Evolutionary conservation across 2,888 invertebrate species (phyloP).

Genomic region (Sepioteuthis lessoniana): DNA sequence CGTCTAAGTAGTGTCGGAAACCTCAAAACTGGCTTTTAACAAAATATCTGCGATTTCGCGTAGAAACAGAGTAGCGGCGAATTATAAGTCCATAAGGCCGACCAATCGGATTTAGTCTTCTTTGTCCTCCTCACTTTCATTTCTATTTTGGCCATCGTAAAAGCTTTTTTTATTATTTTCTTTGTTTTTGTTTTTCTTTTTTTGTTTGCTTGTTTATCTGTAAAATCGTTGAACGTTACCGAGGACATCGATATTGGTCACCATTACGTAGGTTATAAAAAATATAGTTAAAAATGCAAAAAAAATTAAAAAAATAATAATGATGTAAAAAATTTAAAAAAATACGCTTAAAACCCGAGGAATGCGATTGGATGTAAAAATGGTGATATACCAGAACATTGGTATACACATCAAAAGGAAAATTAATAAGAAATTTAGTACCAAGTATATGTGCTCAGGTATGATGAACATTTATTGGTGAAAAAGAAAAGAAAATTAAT

Average conservation of each 20-base stretch:
- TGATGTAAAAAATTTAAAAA: no score
- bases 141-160: background rate
- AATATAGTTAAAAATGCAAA: no score
- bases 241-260: background rate
- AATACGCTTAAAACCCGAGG: no score
- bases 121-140: background rate
- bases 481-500: no score
- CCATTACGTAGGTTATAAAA: background rate
- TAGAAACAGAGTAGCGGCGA: background rate
- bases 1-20: background rate
- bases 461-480: no score
- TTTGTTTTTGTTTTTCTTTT: background rate
- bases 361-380: no score
- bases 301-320: no score
- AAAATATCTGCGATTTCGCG: background rate
- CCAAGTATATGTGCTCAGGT: no score
- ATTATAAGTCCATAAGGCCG: background rate
- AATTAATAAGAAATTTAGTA: no score
- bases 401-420: no score
- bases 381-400: no score
- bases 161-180: background rate
- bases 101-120: background rate
- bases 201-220: background rate
- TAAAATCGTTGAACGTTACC: background rate
- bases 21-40: background rate